Percentiles rank a stretch among this genome's conserved stretches.
Conservation (phyloP, 2,113 vertebrate genomes). For the Hydropotes inermis region DNA sequence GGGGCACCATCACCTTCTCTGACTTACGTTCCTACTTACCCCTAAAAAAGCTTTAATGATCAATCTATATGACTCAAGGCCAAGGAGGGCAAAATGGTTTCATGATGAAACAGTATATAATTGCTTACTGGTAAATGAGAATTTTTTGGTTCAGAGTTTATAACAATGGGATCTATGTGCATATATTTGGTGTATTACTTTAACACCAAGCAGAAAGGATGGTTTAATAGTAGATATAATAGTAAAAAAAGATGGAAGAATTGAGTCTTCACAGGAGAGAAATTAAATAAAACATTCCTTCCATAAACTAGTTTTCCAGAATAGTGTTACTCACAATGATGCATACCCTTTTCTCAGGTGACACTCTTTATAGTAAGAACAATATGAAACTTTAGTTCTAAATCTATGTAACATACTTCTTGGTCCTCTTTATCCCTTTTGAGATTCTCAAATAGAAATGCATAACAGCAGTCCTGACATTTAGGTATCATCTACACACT, state of each 20-base stretch:
- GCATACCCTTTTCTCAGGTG: not conserved
- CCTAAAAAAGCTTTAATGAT: not conserved
- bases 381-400: not conserved
- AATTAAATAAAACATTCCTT: not conserved
- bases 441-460: not conserved
- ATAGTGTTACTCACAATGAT: not conserved
- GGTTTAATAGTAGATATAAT: not conserved
- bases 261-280: not conserved
- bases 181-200: not conserved
- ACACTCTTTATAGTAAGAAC: not conserved
- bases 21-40: not conserved
- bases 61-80: not conserved
- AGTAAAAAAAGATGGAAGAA: not conserved
- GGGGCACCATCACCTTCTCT: not conserved
- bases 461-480: not conserved
- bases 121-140: not conserved
- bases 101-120: not conserved
- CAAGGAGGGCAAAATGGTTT: not conserved
- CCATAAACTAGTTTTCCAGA: not conserved
- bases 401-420: not conserved
- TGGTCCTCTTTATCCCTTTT: not conserved
- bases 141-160: not conserved
- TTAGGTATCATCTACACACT: not conserved
- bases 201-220: not conserved
- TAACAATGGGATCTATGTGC: not conserved